phyloP scores from a whole-genome alignment of 2,888 invertebrate species.

The Rhingia rostrata region DNA sequence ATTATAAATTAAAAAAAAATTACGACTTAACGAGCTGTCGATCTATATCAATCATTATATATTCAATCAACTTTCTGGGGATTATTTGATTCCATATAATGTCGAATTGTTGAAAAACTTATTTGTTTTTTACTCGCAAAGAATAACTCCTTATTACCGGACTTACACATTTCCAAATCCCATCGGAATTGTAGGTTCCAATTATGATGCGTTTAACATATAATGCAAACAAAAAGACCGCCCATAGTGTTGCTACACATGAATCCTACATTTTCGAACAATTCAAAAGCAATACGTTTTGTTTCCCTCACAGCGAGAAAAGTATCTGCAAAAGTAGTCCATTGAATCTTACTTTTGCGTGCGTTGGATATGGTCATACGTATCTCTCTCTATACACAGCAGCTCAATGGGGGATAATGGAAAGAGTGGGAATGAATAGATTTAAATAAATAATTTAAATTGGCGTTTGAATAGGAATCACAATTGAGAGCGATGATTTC shows the following conservation, averaged over 20 bases:
- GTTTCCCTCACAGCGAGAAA: neutral
- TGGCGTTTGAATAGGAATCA: conserved; percentile 19
- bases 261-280: conserved; percentile 38
- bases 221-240: neutral
- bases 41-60: no score
- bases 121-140: conserved; percentile 3
- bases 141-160: conserved; percentile 26
- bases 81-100: no score
- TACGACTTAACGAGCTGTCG: no score
- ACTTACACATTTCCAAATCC: conserved; percentile 33
- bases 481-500: conserved; percentile 2
- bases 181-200: neutral
- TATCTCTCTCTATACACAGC: no score
- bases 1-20: no score
- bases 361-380: no score
- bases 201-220: conserved; percentile 9
- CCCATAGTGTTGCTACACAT: conserved; percentile 20
- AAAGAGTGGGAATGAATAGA: conserved; percentile 18
- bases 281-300: conserved; percentile 60
- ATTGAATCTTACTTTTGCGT: conserved; percentile 1
- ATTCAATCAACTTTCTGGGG: no score
- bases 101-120: neutral
- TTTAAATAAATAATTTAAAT: conserved; percentile 43
- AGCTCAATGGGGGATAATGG: neutral
- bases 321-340: conserved; percentile 26